Conservation (phyloP, 2,888 invertebrate genomes). For the Xylocampa areola region DNA sequence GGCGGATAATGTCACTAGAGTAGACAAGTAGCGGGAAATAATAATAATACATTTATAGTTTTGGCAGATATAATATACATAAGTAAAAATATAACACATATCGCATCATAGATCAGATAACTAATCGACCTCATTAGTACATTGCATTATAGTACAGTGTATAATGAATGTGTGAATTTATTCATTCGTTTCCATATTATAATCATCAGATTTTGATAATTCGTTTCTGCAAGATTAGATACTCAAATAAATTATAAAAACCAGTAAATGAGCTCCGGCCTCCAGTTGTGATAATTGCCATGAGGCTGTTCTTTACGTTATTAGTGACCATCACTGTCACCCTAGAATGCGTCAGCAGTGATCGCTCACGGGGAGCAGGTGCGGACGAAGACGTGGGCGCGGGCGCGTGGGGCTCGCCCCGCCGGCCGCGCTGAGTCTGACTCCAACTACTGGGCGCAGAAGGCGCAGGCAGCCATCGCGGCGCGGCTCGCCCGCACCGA, state of each 20-base stretch:
- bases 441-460: constrained; percentile 78
- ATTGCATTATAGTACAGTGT: too few relatives aligned
- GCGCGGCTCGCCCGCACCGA: constrained; percentile 63
- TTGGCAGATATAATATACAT: too few relatives aligned
- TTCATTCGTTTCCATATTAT: not conserved
- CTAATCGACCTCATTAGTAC: too few relatives aligned
- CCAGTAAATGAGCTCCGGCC: not conserved
- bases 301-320: constrained; percentile 24
- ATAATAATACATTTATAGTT: too few relatives aligned
- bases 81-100: too few relatives aligned
- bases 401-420: too few relatives aligned
- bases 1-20: too few relatives aligned
- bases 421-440: constrained; percentile 43
- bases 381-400: too few relatives aligned
- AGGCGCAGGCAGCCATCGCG: constrained; percentile 79
- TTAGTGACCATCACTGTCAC: constrained; percentile 3
- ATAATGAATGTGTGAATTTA: not conserved
- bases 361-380: too few relatives aligned
- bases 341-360: constrained; percentile 19
- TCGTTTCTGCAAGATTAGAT: constrained; percentile 26
- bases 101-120: too few relatives aligned
- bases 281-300: constrained; percentile 14
- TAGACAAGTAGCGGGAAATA: too few relatives aligned
- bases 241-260: constrained; percentile 26
- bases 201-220: constrained; percentile 10